Evolutionary conservation across 2,888 invertebrate species (phyloP).

Genomic region (Nipponacmea schrenckii): DNA sequence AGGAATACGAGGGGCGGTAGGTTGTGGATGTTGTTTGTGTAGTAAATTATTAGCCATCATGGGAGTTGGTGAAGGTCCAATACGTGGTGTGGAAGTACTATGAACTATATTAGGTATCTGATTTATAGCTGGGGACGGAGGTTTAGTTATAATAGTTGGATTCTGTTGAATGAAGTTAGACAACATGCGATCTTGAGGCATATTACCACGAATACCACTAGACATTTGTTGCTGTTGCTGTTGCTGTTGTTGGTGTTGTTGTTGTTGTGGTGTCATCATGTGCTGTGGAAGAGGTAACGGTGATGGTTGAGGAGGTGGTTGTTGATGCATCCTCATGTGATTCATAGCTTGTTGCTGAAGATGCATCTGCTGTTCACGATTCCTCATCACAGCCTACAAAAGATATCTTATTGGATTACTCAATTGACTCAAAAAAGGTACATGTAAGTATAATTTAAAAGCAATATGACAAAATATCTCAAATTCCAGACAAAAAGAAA

Average conservation of each 20-base stretch:
- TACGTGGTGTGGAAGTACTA: constrained; percentile 44
- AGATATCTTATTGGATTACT: too few relatives aligned
- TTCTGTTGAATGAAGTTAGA: constrained; percentile 60
- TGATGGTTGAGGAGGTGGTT: constrained; percentile 9
- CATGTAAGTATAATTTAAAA: too few relatives aligned
- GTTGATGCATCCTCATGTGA: constrained; percentile 38
- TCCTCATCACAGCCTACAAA: constrained; percentile 53
- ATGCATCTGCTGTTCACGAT: constrained; percentile 58
- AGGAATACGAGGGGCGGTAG: constrained; percentile 55
- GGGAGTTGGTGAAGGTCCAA: constrained; percentile 43
- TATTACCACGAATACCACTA: not conserved
- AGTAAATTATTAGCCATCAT: constrained; percentile 32
- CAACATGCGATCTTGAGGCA: constrained; percentile 49
- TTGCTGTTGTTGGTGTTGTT: constrained; percentile 79
- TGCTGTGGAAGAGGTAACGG: constrained; percentile 16
- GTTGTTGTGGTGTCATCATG: constrained; percentile 51
- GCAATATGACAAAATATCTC: too few relatives aligned
- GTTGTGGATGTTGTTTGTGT: constrained; percentile 44
- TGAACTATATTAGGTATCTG: constrained; percentile 36
- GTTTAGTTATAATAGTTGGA: constrained; percentile 61
- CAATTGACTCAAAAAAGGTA: too few relatives aligned
- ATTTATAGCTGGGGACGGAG: constrained; percentile 57
- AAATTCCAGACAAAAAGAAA: too few relatives aligned
- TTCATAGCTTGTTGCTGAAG: constrained; percentile 53
- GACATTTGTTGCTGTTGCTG: constrained; percentile 69